These are phyloP conservation scores for Agrotis clavis DNA, from an alignment of 2,888 invertebrate genomes.

Conservation along the genomic window DNA sequence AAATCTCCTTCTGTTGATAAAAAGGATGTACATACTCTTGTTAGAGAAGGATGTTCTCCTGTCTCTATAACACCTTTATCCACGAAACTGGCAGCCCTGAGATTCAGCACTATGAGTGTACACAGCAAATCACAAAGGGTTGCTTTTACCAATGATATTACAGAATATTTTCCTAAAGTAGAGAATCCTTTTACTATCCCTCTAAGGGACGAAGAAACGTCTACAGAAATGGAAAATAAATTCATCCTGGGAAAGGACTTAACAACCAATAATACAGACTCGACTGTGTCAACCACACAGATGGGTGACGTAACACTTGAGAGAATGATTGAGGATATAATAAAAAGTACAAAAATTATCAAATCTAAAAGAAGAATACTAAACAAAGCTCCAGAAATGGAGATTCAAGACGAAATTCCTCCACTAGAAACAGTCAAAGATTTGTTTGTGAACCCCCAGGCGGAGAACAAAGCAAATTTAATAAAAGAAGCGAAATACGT, in stretches of 20 bases:
- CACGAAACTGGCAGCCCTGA: conserved; percentile 90
- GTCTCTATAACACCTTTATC: conserved; percentile 92
- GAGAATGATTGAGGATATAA: conserved; percentile 92
- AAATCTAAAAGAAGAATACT: conserved; percentile 84
- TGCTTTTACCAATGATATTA: conserved; percentile 82
- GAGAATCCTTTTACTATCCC: conserved; percentile 84
- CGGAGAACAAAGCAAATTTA: conserved; percentile 83
- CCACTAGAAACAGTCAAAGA: conserved; percentile 80
- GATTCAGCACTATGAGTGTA: conserved; percentile 90
- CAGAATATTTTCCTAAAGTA: conserved; percentile 89
- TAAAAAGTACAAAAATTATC: conserved; percentile 90
- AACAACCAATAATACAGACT: conserved; percentile 80
- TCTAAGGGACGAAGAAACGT: conserved; percentile 86
- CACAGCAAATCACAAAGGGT: conserved; percentile 81
- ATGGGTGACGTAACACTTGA: conserved; percentile 91
- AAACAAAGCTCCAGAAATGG: conserved; percentile 71
- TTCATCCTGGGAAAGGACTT: conserved; percentile 85
- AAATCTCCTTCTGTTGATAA: conserved; percentile 88
- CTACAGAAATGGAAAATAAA: conserved; percentile 89
- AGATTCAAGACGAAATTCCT: conserved; percentile 79
- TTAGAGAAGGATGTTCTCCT: conserved; percentile 88
- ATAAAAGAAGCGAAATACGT: conserved; percentile 88
- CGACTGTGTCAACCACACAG: conserved; percentile 88
- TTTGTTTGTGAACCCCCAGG: conserved; percentile 85
- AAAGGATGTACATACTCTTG: conserved; percentile 82